These are phyloP conservation scores for Panopea generosa DNA, from an alignment of 2,888 invertebrate genomes.

Conservation along the genomic window DNA sequence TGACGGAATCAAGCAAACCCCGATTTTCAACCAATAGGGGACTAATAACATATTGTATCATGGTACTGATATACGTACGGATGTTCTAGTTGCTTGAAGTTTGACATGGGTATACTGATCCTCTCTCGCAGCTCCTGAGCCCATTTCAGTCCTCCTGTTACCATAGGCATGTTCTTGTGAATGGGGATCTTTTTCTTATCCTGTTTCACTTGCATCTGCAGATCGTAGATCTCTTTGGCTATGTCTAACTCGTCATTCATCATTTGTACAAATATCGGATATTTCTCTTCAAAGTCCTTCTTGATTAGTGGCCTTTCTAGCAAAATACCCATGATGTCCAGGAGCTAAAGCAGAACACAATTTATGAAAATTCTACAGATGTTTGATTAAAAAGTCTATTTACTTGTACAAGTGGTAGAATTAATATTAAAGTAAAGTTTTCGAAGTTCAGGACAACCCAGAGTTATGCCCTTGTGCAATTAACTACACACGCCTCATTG, in stretches of 20 bases:
- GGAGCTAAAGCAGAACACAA: constrained; percentile 91
- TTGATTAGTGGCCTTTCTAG: constrained; percentile 94
- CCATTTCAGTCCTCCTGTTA: constrained; percentile 94
- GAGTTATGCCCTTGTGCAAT: no score
- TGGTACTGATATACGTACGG: constrained; percentile 86
- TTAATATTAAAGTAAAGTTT: no score
- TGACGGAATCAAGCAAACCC: no score
- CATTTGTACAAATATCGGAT: constrained; percentile 92
- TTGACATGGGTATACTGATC: constrained; percentile 87
- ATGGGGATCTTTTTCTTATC: constrained; percentile 85
- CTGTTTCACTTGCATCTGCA: constrained; percentile 70
- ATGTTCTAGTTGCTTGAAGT: constrained; percentile 93
- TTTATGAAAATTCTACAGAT: no score
- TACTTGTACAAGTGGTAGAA: no score
- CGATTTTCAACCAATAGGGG: no score
- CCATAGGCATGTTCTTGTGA: constrained; percentile 92
- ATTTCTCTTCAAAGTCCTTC: constrained; percentile 94
- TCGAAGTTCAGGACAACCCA: no score
- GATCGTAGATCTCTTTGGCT: constrained; percentile 82
- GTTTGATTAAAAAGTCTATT: no score
- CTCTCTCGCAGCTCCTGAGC: constrained; percentile 89
- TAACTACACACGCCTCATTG: no score
- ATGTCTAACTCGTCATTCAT: constrained; percentile 83
- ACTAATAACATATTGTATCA: no score
- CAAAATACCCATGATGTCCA: constrained; percentile 94